Evolutionary conservation across 1,140 invertebrate species (phyloP).

Genomic region (Formica exsecta): DNA sequence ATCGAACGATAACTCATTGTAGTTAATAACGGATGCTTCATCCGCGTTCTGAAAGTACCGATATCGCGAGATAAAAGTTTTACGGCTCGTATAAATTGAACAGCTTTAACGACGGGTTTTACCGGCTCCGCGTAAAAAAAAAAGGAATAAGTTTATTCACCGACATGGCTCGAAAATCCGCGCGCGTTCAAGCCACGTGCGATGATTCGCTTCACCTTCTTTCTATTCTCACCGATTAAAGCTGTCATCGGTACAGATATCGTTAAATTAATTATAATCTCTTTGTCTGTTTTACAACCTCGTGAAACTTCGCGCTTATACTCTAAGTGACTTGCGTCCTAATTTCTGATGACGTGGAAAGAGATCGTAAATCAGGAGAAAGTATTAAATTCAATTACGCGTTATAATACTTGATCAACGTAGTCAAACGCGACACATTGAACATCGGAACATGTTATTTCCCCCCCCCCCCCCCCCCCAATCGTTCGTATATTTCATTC

Average conservation of each 20-base stretch:
- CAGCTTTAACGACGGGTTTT: slow-evolving; percentile 29
- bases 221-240: not conserved
- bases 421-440: not conserved
- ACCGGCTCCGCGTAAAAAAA: not conserved
- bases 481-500: slow-evolving; percentile 3
- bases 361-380: not conserved
- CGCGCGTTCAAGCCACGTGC: not conserved
- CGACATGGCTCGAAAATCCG: not conserved
- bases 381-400: not conserved
- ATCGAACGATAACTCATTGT: slow-evolving; percentile 33
- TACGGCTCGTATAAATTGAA: slow-evolving; percentile 48
- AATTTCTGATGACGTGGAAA: not conserved
- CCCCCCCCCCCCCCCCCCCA: too few relatives aligned
- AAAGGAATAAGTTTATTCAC: slow-evolving; percentile 34
- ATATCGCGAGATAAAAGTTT: slow-evolving; percentile 53
- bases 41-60: slow-evolving; percentile 40
- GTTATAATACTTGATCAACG: not conserved
- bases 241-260: slow-evolving; percentile 2
- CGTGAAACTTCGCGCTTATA: not conserved
- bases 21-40: slow-evolving; percentile 48
- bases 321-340: not conserved
- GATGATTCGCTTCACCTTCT: not conserved
- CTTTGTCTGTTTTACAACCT: not conserved
- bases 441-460: not conserved
- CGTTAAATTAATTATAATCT: slow-evolving; percentile 16